Evolutionary conservation across 2,113 vertebrate genomes (phyloP), one percentile per base, ranked within the genome.

Genomic region (Oxygymnocypris stewartii): DNA sequence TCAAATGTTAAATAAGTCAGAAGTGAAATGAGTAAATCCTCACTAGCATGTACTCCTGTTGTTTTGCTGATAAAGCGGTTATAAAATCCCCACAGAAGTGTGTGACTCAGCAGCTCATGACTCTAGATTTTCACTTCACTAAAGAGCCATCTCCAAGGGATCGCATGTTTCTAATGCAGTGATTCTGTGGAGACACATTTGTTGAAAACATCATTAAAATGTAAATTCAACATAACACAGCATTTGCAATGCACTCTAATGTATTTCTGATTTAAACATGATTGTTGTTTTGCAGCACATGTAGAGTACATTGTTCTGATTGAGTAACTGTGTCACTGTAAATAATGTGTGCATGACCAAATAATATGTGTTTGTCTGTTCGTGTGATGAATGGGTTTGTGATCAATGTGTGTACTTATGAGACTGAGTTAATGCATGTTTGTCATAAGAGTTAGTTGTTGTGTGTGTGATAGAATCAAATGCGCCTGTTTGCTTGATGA

Each of bases 81-180:
- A 18, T 82, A 82, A 82, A 37, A 13, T 59, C 18, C 71, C 37
- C n/a, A 49, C 74, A 57, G 51, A 79, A 5, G 25, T 14, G 31
- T 31, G 51, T 65, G n/a, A 44, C 37, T 44, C 13, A 4, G 54
- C 13, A 4, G 54, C n/a, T 47, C 23, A 35, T 69, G 40, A 79
- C 76, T 79, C 14, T 18, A 16, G 20, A 31, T 42, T 82, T 82
- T 82, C 79, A 67, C 79, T 82, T 82, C 61, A 67, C 80, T 49
- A 67, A 65, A 82, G 61, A 49, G 10, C 63, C 0, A 6, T 9
- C 13, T 42, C 23, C 31, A 16, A 51, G 25, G 25, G 14, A 59
- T 61, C 16, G 6, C n/a, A 20, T 82, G 35, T 44, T 47, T 75
- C n/a, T 49, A 47, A 6, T 49, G 47, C 14, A 0, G 20, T 40